Evolutionary conservation across 2,888 invertebrate genomes (phyloP).

Genomic region (Incurvaria masculella): DNA sequence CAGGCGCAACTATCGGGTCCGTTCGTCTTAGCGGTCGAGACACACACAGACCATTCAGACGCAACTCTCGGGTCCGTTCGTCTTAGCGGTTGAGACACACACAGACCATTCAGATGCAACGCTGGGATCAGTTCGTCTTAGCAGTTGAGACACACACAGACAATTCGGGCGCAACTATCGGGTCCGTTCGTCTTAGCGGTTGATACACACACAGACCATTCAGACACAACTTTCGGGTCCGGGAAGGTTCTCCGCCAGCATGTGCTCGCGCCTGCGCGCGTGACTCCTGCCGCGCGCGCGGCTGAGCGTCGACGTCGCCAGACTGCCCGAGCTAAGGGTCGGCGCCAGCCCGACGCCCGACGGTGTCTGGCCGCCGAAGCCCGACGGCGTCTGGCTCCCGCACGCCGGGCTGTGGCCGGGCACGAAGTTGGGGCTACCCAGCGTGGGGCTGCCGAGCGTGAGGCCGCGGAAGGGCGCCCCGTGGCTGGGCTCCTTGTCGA

Average conservation of each 20-base stretch:
- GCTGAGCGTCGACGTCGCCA: constrained; percentile 45
- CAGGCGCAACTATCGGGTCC: too few species aligned
- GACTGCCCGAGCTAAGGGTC: constrained; percentile 43
- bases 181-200: too few species aligned
- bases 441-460: constrained; percentile 38
- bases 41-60: too few species aligned
- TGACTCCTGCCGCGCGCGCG: constrained; percentile 52
- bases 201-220: too few species aligned
- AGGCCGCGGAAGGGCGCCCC: neutral
- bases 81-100: too few species aligned
- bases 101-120: too few species aligned
- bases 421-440: constrained; percentile 50
- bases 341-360: constrained; percentile 36
- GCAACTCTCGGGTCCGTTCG: too few species aligned
- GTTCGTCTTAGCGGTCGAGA: too few species aligned
- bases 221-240: constrained; percentile 88
- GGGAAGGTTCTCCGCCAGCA: constrained; percentile 79
- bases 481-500: neutral
- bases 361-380: neutral
- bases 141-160: too few species aligned
- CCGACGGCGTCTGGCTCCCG: constrained; percentile 34
- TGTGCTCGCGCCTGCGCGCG: constrained; percentile 65
- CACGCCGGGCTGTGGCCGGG: constrained; percentile 45
- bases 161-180: too few species aligned
- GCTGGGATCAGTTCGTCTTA: too few species aligned